Conservation (phyloP, 2,113 vertebrate species). For the Lonchura striata region DNA sequence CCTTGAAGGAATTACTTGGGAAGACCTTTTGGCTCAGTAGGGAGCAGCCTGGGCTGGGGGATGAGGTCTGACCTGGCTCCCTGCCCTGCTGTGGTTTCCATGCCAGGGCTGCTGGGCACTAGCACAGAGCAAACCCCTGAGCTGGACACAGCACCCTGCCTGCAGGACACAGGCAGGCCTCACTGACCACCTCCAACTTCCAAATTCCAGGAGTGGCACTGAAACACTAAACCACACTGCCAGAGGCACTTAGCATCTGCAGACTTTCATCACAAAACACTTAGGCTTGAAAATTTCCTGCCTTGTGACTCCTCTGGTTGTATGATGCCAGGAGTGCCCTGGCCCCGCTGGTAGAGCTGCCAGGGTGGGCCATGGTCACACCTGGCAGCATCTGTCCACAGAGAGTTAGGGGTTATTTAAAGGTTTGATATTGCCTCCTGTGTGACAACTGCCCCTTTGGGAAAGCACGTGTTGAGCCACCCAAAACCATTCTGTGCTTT, state of each 20-base stretch:
- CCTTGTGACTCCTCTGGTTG: background rate
- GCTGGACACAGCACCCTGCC: background rate
- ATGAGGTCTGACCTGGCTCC: background rate
- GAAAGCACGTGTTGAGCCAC: background rate
- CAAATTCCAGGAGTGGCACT: background rate
- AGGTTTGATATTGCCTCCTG: background rate
- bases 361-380: background rate
- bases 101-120: accelerated
- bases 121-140: background rate
- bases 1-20: background rate
- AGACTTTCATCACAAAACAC: background rate
- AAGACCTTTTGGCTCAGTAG: background rate
- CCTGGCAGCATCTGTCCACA: background rate
- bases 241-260: background rate
- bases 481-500: background rate
- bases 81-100: background rate
- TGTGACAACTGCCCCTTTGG: background rate
- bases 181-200: background rate
- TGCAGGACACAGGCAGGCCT: background rate
- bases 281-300: background rate
- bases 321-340: background rate
- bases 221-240: background rate
- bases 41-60: background rate
- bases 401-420: background rate
- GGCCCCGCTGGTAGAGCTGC: background rate